A percentile compares a stretch with the other conserved stretches of the same genome.
Conservation (phyloP, 2,797 vertebrate species). For the Acipenser oxyrinchus region DNA sequence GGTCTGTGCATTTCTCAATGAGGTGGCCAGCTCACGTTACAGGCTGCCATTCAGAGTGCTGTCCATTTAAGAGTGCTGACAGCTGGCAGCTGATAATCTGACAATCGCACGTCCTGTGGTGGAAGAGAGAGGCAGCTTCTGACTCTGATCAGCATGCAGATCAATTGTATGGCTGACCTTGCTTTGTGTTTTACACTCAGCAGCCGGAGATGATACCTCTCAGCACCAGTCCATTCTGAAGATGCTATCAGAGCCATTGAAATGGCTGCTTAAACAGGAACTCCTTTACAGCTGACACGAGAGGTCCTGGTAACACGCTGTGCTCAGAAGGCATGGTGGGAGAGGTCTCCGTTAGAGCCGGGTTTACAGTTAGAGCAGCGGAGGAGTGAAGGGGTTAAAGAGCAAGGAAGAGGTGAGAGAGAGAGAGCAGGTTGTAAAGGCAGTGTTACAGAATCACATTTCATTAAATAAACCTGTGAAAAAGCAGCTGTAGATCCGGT, state of each 20-base stretch:
- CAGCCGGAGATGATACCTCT: neutral
- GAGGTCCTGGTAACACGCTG: too few relatives aligned
- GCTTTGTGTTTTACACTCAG: neutral
- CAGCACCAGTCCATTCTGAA: neutral
- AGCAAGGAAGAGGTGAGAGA: neutral
- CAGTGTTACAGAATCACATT: neutral
- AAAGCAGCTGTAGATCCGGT: neutral
- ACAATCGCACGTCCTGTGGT: neutral
- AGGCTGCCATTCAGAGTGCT: neutral
- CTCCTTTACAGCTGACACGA: neutral
- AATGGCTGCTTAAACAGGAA: neutral
- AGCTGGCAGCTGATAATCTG: neutral
- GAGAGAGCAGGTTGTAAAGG: neutral
- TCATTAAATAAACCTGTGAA: neutral
- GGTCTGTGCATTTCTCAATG: too few relatives aligned
- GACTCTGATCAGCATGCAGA: neutral
- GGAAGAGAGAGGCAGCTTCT: neutral
- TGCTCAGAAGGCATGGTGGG: too few relatives aligned
- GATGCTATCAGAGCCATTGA: neutral
- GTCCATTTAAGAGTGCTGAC: neutral
- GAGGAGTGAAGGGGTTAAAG: neutral
- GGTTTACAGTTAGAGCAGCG: neutral
- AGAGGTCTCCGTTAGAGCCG: too few relatives aligned
- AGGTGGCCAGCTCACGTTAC: too few relatives aligned
- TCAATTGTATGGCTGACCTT: neutral